A percentile compares a stretch with the other conserved stretches of the same genome.
Evolutionary conservation across 1,140 invertebrate genomes (phyloP).

Genomic region (Pogonognathellus flavescens): DNA sequence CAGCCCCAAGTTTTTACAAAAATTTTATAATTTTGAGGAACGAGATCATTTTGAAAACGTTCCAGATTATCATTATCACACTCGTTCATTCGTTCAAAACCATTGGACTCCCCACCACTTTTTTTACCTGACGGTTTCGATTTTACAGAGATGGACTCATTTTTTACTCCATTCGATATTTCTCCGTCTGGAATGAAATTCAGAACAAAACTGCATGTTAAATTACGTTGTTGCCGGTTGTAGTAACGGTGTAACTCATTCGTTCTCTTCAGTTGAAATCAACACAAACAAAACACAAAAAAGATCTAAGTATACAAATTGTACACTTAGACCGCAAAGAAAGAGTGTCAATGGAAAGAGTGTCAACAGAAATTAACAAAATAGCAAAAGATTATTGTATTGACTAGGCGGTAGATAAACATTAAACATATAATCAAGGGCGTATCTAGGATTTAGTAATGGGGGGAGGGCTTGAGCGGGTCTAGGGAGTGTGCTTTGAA

Average conservation of each 20-base stretch:
- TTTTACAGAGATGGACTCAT: background rate
- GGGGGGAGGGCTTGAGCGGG: too few species aligned
- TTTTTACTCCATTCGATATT: background rate
- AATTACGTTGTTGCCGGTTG: background rate
- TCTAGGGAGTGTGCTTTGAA: too few species aligned
- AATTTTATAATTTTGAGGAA: slow-evolving; percentile 91
- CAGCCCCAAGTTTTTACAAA: slow-evolving; percentile 98
- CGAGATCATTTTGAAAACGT: slow-evolving; percentile 72
- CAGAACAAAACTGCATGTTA: background rate
- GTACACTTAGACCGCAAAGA: too few species aligned
- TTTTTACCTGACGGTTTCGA: background rate
- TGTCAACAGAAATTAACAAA: too few species aligned
- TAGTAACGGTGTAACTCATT: background rate
- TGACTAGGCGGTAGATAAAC: too few species aligned
- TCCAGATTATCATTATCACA: slow-evolving; percentile 40
- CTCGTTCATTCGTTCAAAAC: background rate
- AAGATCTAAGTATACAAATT: too few species aligned
- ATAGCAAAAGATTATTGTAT: too few species aligned
- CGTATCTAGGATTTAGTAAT: too few species aligned
- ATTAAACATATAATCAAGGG: too few species aligned
- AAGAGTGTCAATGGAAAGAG: too few species aligned
- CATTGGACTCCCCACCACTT: too few species aligned
- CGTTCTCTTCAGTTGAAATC: background rate
- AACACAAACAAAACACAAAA: too few species aligned
- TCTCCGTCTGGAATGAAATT: background rate